Base-by-base conservation (phyloP, 2,797 vertebrate genomes). In the Hybognathus amarus region DNA sequence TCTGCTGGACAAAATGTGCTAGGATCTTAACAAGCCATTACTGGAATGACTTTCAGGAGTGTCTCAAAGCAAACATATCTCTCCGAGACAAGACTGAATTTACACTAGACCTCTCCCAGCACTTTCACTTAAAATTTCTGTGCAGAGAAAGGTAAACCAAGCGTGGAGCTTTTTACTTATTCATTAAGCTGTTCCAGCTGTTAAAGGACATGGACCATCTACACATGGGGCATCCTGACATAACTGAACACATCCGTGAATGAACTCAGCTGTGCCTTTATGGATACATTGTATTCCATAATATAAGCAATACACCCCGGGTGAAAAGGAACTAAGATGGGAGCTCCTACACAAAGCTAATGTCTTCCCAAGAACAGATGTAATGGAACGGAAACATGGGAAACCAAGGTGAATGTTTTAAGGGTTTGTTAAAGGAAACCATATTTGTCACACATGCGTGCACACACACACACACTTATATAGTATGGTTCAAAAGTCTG, bases 271-370 rank as follows among this genome's bases (percentile, higher is more conserved):
- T 86, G 73, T 0, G 47, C 52, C 71, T 87, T 87, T 85, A 87
- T 74, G 87, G 80, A 87, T 88, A 81, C 85, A 79, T 81, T 74
- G 69, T 85, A 85, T 87, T 90, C 85, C 87, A 87, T 83, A 83
- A 81, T 92, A 92, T 91, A 89, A 92, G 92, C 85, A 93, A 91
- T 89, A 86, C 20, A 86, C 93, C 90, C 36, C 56, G 81, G 91
- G 92, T 91, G 87, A 92, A 91, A 92, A 91, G 89, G 85, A 67
- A 86, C 91, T 94, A 92, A 93, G 94, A 94, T 91, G 90, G 77
- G 69, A 88, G 82, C 83, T 89, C 88, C 87, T 68, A 83, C 85
- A 87, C 86, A 84, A 70, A 90, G 89, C 85, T 87, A 79, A 80
- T 77, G 85, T 80, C 86, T 83, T 69, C 89, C 87, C 78, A 84